Evolutionary conservation across 2,888 invertebrate species (phyloP).

Genomic region (Leistus spinibarbis): DNA sequence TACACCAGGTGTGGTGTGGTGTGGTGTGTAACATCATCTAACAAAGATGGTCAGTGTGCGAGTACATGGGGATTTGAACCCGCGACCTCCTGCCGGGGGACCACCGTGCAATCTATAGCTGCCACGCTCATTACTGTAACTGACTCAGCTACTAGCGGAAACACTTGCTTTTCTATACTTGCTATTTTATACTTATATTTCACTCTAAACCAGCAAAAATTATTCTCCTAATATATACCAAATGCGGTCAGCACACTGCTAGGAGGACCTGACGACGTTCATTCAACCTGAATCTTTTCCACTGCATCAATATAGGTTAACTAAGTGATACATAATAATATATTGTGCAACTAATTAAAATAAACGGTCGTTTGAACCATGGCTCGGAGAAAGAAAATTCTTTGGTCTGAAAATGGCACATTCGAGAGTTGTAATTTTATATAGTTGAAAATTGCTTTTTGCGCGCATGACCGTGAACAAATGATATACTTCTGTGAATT

Average conservation of each 20-base stretch:
- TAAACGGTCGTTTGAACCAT: no score
- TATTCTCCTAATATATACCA: not conserved
- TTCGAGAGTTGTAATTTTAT: no score
- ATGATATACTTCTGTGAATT: no score
- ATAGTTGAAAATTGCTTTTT: no score
- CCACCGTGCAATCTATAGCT: slow-evolving; percentile 19
- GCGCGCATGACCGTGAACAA: no score
- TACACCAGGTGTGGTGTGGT: not conserved
- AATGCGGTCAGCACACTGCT: not conserved
- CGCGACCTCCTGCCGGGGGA: slow-evolving; percentile 28
- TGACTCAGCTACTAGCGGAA: slow-evolving; percentile 33
- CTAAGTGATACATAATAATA: no score
- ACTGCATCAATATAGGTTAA: no score
- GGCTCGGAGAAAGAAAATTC: no score
- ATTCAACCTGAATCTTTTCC: not conserved
- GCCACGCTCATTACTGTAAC: slow-evolving; percentile 26
- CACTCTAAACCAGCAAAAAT: not conserved
- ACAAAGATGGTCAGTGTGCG: slow-evolving; percentile 25
- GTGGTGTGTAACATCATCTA: slow-evolving; percentile 17
- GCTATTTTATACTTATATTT: not conserved
- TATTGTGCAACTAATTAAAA: no score
- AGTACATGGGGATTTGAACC: slow-evolving; percentile 22
- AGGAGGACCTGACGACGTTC: not conserved
- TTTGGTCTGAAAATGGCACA: no score
- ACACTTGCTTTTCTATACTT: slow-evolving; percentile 3